phyloP scores from a whole-genome alignment of 2,888 invertebrate species.

The Drosophila tripunctata region DNA sequence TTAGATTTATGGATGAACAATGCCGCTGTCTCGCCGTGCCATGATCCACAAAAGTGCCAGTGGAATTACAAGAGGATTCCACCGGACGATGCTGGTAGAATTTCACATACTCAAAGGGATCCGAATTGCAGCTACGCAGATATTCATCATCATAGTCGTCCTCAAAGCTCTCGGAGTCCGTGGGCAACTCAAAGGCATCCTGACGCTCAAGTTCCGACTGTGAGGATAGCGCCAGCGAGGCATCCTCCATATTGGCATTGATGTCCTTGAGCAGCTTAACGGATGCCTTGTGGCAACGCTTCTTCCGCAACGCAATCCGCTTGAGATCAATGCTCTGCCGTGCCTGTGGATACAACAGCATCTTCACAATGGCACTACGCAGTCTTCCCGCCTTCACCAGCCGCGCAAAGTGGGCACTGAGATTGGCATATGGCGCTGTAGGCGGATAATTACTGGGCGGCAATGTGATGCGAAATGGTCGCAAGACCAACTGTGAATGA shows the following conservation, averaged over 20 bases:
- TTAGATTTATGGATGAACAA: conserved; percentile 81
- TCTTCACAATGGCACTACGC: conserved; percentile 89
- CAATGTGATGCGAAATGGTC: conserved; percentile 84
- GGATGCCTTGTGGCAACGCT: conserved; percentile 82
- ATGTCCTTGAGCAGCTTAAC: conserved; percentile 84
- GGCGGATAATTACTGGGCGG: conserved; percentile 91
- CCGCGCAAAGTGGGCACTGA: conserved; percentile 91
- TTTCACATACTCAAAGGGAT: conserved; percentile 88
- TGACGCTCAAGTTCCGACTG: conserved; percentile 85
- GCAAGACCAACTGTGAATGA: background rate
- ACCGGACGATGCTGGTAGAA: conserved; percentile 86
- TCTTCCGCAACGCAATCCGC: conserved; percentile 85
- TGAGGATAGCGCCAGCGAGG: conserved; percentile 28
- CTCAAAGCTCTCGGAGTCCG: conserved; percentile 85
- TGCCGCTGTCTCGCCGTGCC: conserved; percentile 74
- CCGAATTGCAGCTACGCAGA: conserved; percentile 85
- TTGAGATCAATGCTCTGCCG: conserved; percentile 86
- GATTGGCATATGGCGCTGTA: conserved; percentile 90
- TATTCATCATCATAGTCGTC: conserved; percentile 71
- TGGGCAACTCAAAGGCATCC: conserved; percentile 85
- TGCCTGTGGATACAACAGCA: conserved; percentile 89
- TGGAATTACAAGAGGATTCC: conserved; percentile 76
- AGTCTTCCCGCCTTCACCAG: conserved; percentile 90
- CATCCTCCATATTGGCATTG: conserved; percentile 55
- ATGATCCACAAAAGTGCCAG: conserved; percentile 86